Base-by-base conservation (phyloP, 1,140 invertebrate species). In the Ooceraea biroi region DNA sequence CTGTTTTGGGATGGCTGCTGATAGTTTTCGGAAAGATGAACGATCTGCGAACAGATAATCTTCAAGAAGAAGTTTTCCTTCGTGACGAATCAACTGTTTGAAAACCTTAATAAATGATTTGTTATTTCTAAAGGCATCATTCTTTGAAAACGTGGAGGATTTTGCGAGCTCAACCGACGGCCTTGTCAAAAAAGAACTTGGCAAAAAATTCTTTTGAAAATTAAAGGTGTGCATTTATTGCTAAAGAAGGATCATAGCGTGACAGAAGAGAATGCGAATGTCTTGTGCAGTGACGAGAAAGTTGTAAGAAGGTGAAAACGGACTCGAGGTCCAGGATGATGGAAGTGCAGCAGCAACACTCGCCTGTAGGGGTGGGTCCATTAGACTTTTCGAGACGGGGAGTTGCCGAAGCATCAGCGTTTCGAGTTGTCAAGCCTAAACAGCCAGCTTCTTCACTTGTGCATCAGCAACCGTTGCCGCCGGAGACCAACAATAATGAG, bases 321-420 rank as follows among this genome's bases (percentile, higher is more conserved):
- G 78, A 78, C 55, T 71, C 69, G 74, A 68, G 36, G 58, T 72
- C 60, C 88, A 89, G 44, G 87, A 94, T 94, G 94, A 94, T 94
- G 93, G 94, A 94, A 89, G 91, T 94, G 84, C 94, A 94, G 93
- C 94, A 94, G 60, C 91, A 93, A 89, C 94, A 94, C 88, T 94
- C 94, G 82, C 93, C 94, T 76, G 93, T 92, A 68, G 93, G 92
- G 85, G 94, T 94, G 71, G 94, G 94, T 85, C 94, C 94, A 3
- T 69, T 94, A 63, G 94, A 94, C 88, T 94, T 94, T 85, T 94
- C 94, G 19, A 90, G 94, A 73, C 89, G 94, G 60, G 93, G 94
- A n/a, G 93, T 93, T 61, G 93, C 94, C 72, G 94, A 94, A 50
- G 92, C 93, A 3, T 94, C 94, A 57, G 94, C 94, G 0, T 94